Percentiles rank a stretch among this genome's conserved stretches.
These are phyloP conservation scores for Pterostichus niger DNA, from an alignment of 2,888 invertebrate species.

Conservation along the genomic window DNA sequence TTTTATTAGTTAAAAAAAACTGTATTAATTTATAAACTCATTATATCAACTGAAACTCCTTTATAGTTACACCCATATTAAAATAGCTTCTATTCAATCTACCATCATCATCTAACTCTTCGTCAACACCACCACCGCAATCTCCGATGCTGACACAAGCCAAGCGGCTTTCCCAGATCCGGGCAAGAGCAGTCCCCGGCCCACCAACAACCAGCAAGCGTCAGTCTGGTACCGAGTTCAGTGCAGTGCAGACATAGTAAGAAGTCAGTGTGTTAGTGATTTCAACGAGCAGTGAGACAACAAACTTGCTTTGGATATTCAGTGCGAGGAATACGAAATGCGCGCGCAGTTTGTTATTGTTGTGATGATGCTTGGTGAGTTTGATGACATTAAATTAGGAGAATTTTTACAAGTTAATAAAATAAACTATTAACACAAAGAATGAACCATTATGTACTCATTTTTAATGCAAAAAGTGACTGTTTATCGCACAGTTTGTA, in stretches of 20 bases:
- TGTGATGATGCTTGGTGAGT: conserved; percentile 42
- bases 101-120: neutral
- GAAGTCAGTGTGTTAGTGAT: conserved; percentile 20
- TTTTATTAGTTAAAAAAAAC: too few relatives aligned
- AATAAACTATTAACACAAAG: too few relatives aligned
- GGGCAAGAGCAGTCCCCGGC: conserved; percentile 3
- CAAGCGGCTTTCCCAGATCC: conserved; percentile 30
- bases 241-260: neutral
- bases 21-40: too few relatives aligned
- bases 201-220: neutral
- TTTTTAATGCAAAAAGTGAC: too few relatives aligned
- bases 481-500: too few relatives aligned
- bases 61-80: too few relatives aligned
- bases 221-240: conserved; percentile 4
- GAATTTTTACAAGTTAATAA: too few relatives aligned
- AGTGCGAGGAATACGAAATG: conserved; percentile 13
- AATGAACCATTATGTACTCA: too few relatives aligned
- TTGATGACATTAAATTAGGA: neutral
- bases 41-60: too few relatives aligned
- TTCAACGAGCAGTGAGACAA: conserved; percentile 15
- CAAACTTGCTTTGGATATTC: neutral
- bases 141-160: conserved; percentile 2
- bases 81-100: too few relatives aligned
- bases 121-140: neutral
- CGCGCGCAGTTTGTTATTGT: conserved; percentile 27